These are phyloP conservation scores for Acomys russatus DNA, from an alignment of 2,797 vertebrate species.

Conservation along the genomic window DNA sequence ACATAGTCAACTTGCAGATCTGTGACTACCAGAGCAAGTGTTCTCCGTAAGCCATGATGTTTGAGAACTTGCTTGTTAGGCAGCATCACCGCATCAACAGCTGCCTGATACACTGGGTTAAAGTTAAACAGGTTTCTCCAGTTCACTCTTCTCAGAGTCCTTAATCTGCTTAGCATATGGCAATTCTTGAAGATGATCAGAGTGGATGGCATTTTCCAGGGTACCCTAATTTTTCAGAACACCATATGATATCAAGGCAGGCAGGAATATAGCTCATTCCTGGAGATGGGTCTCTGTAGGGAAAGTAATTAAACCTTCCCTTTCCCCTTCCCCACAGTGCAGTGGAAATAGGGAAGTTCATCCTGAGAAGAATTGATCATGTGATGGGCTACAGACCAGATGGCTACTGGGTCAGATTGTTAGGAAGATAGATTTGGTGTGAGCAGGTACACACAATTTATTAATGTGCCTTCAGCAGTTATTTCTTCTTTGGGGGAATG, in stretches of 20 bases:
- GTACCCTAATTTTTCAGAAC: conserved; percentile 11
- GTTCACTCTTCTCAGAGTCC: conserved; percentile 1
- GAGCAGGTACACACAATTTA: not conserved
- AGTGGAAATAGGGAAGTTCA: not conserved
- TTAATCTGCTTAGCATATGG: not conserved
- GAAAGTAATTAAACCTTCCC: not conserved
- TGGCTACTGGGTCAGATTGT: not conserved
- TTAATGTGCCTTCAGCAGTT: not conserved
- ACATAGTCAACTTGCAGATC: not conserved
- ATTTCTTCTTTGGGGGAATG: not conserved
- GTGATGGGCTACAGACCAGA: not conserved
- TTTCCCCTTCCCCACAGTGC: rapidly evolving
- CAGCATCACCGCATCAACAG: not conserved
- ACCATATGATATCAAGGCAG: not conserved
- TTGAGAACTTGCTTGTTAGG: not conserved
- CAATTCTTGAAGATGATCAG: not conserved
- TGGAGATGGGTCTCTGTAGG: not conserved
- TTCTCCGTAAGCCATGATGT: not conserved
- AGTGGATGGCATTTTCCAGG: not conserved
- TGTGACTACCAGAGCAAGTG: not conserved
- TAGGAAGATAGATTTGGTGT: not conserved
- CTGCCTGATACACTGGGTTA: not conserved
- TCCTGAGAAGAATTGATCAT: not conserved
- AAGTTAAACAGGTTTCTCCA: conserved; percentile 1
- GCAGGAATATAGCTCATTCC: not conserved